Conservation (phyloP, 2,888 invertebrate species). For the Drosophila vallismaia region DNA sequence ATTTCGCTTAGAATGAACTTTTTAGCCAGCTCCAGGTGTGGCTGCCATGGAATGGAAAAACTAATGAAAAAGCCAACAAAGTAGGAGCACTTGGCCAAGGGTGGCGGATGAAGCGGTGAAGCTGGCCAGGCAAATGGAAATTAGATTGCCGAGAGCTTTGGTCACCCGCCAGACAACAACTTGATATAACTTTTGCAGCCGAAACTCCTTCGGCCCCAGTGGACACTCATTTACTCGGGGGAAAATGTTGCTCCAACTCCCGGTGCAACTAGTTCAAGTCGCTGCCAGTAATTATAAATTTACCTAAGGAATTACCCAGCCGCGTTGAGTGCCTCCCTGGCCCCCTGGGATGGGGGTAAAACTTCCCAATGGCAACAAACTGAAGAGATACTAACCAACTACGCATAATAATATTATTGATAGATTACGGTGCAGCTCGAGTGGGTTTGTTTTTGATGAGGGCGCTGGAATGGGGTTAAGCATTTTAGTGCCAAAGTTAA, state of each 20-base stretch:
- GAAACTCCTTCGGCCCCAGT: slow-evolving; percentile 9
- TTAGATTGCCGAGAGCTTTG: slow-evolving; percentile 67
- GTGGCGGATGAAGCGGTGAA: not conserved
- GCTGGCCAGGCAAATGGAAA: slow-evolving; percentile 67
- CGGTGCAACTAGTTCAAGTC: slow-evolving; percentile 75
- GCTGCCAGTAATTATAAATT: slow-evolving; percentile 78
- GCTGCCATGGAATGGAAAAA: slow-evolving; percentile 52
- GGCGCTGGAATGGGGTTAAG: slow-evolving; percentile 44
- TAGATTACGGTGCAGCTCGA: slow-evolving; percentile 65
- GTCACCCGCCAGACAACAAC: slow-evolving; percentile 62
- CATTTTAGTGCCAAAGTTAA: slow-evolving; percentile 34
- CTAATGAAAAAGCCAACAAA: slow-evolving; percentile 67
- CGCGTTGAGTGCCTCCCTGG: slow-evolving; percentile 55
- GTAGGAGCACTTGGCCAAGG: slow-evolving; percentile 23
- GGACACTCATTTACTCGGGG: slow-evolving; percentile 2
- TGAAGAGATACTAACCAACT: slow-evolving; percentile 35
- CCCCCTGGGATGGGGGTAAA: slow-evolving; percentile 5
- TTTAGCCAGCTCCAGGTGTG: slow-evolving; percentile 61
- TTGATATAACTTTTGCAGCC: slow-evolving; percentile 63
- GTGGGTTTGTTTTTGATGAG: slow-evolving; percentile 37
- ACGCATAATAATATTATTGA: slow-evolving; percentile 74
- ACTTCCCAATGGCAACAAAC: slow-evolving; percentile 38
- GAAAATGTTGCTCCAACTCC: slow-evolving; percentile 52
- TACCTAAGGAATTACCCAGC: slow-evolving; percentile 75
- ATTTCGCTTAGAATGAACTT: slow-evolving; percentile 67